Evolutionary conservation across 2,888 invertebrate genomes (phyloP).

Genomic region (Tortrix viridana): DNA sequence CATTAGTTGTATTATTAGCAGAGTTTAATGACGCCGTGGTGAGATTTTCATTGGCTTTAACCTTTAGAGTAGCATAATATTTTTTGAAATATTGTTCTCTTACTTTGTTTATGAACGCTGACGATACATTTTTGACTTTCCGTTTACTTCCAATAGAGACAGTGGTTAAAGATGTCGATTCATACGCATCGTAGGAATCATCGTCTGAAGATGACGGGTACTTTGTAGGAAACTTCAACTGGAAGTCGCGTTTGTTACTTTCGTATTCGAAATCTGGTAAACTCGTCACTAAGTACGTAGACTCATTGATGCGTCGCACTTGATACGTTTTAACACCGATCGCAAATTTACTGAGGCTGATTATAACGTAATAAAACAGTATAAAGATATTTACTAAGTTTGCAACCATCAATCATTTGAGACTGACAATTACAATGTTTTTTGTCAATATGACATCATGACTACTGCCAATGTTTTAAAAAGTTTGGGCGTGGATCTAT

Average conservation of each 20-base stretch:
- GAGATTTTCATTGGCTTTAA: constrained; percentile 41
- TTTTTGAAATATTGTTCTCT: constrained; percentile 67
- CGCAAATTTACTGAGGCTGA: constrained; percentile 52
- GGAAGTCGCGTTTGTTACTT: constrained; percentile 34
- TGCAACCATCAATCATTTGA: constrained; percentile 27
- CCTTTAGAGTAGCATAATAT: constrained; percentile 51
- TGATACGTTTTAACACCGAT: constrained; percentile 65
- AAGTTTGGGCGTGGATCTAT: background rate
- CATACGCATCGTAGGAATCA: constrained; percentile 6
- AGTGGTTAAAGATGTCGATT: constrained; percentile 38
- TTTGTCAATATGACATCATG: background rate
- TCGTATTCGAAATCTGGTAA: constrained; percentile 57
- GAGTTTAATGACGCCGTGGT: constrained; percentile 33
- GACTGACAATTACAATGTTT: background rate
- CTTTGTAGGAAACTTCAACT: constrained; percentile 35
- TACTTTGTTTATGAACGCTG: constrained; percentile 58
- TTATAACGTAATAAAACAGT: constrained; percentile 55
- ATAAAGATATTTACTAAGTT: constrained; percentile 35
- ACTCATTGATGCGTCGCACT: constrained; percentile 66
- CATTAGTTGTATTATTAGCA: background rate
- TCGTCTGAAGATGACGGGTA: constrained; percentile 42
- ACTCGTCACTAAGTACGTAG: constrained; percentile 66
- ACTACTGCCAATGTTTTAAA: background rate
- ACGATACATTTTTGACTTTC: constrained; percentile 48
- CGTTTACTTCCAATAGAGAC: constrained; percentile 50